Evolutionary conservation across 2,888 invertebrate genomes (phyloP).

Genomic region (Acleris holmiana): DNA sequence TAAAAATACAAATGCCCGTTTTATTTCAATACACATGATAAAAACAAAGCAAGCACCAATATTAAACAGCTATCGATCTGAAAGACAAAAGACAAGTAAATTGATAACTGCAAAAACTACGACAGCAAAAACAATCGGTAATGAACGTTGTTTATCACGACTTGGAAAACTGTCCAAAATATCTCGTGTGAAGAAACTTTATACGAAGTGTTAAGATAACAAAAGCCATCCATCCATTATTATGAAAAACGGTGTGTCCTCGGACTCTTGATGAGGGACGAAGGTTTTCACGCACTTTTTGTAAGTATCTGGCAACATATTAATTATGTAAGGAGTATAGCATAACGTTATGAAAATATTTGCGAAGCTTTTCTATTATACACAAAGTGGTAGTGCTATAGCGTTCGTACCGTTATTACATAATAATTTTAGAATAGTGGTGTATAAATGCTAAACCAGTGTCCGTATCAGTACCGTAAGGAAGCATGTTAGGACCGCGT

Average conservation of each 20-base stretch:
- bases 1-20: no score
- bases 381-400: no score
- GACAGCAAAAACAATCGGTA: slow-evolving; percentile 17
- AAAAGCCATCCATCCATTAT: slow-evolving; percentile 38
- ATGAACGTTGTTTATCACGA: slow-evolving; percentile 9
- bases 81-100: background rate
- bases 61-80: no score
- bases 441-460: no score
- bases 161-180: slow-evolving; percentile 9
- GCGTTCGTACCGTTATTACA: no score
- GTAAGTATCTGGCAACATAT: slow-evolving; percentile 6
- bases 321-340: slow-evolving; percentile 6
- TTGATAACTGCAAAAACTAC: background rate
- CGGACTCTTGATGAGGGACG: slow-evolving; percentile 11
- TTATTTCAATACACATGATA: no score
- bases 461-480: no score
- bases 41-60: no score
- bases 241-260: slow-evolving; percentile 32
- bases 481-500: no score
- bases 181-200: slow-evolving; percentile 33
- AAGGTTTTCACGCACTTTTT: slow-evolving; percentile 21
- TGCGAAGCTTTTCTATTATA: no score
- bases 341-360: no score
- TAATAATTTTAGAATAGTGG: no score
- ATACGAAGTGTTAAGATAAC: slow-evolving; percentile 37